Conservation (phyloP, 1,140 invertebrate genomes). For the Medauroidea extradentata region DNA sequence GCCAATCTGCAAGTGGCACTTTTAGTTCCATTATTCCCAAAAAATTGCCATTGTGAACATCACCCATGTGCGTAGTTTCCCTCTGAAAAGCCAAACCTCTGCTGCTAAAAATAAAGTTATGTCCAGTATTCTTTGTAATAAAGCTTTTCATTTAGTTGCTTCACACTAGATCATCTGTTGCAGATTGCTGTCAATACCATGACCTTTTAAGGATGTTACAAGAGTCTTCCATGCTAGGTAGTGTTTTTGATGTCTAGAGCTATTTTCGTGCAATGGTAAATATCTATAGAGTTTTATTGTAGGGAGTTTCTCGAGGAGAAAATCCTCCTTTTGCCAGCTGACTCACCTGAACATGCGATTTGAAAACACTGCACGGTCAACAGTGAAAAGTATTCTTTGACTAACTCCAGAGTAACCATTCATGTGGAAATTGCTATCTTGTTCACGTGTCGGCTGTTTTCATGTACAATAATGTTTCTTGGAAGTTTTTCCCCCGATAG, state of each 20-base stretch:
- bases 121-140: slow-evolving; percentile 5
- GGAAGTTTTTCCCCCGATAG: slow-evolving; percentile 6
- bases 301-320: not conserved
- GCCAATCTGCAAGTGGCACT: too few species aligned
- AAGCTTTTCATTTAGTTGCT: slow-evolving; percentile 4
- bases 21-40: too few species aligned
- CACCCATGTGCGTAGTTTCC: slow-evolving; percentile 2
- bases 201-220: too few species aligned
- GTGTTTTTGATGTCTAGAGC: not conserved
- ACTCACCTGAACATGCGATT: slow-evolving; percentile 4
- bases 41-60: slow-evolving; percentile 6
- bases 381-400: slow-evolving; percentile 5
- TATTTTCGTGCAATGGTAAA: slow-evolving; percentile 4
- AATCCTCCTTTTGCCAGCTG: slow-evolving; percentile 3
- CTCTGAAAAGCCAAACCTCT: not conserved
- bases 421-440: slow-evolving; percentile 6
- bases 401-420: slow-evolving; percentile 14
- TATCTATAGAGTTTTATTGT: slow-evolving; percentile 7
- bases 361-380: slow-evolving; percentile 8
- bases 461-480: slow-evolving; percentile 10
- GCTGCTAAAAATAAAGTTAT: too few species aligned
- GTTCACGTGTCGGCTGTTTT: slow-evolving; percentile 3
- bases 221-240: too few species aligned
- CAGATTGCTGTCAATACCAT: too few species aligned
- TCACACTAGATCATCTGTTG: too few species aligned